A percentile compares a stretch with the other conserved stretches of the same genome.
These are phyloP conservation scores for Parazoanthus darwini DNA, from an alignment of 92 coral and sea anemone species.

Conservation along the genomic window DNA sequence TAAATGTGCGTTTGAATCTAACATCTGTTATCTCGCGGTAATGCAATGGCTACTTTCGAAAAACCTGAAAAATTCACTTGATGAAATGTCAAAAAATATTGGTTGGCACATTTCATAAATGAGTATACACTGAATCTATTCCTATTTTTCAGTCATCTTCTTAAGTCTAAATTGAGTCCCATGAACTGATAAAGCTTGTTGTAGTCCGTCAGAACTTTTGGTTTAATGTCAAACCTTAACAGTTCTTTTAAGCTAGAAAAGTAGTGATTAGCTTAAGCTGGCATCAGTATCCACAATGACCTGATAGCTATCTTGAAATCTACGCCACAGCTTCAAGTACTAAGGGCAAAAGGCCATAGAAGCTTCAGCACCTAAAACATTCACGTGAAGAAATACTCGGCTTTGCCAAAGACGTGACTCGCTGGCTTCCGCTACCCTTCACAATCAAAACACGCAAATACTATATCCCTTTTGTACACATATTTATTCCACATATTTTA, in stretches of 20 bases:
- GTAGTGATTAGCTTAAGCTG: background rate
- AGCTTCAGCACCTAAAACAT: background rate
- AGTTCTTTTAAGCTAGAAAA: background rate
- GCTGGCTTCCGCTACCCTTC: slow-evolving; percentile 19
- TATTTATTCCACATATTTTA: background rate
- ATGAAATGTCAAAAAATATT: too few species aligned
- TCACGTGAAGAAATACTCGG: background rate
- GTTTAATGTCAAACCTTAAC: background rate
- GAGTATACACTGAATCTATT: too few species aligned
- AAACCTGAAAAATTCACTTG: too few species aligned
- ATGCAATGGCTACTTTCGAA: too few species aligned
- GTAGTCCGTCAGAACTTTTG: background rate
- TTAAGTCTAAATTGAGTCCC: too few species aligned
- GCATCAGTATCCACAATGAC: background rate
- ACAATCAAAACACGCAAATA: slow-evolving; percentile 18
- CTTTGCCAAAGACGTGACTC: slow-evolving; percentile 33
- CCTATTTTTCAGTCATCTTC: too few species aligned
- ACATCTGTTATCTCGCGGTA: too few species aligned
- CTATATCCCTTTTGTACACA: background rate
- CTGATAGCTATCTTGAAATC: slow-evolving; percentile 5
- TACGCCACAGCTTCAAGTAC: slow-evolving; percentile 8
- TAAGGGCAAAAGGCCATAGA: slow-evolving; percentile 8
- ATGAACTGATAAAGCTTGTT: background rate
- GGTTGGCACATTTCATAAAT: too few species aligned
- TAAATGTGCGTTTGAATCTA: too few species aligned